These are phyloP conservation scores for Cichladusa arquata DNA, from an alignment of 2,113 vertebrate genomes.

Conservation along the genomic window DNA sequence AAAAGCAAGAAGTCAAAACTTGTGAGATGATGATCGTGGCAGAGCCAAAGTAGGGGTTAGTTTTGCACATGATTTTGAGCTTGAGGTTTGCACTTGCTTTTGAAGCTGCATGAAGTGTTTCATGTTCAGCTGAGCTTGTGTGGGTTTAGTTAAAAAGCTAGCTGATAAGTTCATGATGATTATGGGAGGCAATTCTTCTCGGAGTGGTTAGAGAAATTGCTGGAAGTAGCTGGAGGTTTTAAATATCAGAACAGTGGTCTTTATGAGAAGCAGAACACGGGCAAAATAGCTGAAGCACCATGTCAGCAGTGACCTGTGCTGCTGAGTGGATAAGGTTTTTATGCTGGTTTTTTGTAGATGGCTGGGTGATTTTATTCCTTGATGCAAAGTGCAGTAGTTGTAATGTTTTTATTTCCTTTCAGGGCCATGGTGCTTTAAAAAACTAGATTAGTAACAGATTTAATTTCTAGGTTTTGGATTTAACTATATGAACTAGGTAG, in stretches of 20 bases:
- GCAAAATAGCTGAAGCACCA: background rate
- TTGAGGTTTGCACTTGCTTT: background rate
- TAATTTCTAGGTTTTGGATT: background rate
- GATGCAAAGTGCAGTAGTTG: background rate
- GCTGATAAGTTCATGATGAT: background rate
- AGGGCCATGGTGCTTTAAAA: background rate
- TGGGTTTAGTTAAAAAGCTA: background rate
- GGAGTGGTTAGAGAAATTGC: background rate
- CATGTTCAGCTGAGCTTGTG: background rate
- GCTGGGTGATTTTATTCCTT: background rate
- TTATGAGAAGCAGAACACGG: background rate
- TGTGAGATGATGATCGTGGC: background rate
- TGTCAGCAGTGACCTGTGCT: background rate
- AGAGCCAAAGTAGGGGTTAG: background rate
- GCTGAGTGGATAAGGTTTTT: background rate
- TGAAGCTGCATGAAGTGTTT: background rate
- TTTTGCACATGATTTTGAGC: background rate
- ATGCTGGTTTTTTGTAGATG: background rate
- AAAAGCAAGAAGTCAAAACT: background rate
- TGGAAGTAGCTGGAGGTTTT: background rate
- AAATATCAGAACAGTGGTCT: background rate
- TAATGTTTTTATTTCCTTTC: background rate
- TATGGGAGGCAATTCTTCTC: background rate
- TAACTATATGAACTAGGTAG: background rate
- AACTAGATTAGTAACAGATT: background rate